A percentile compares a stretch with the other conserved stretches of the same genome.
Conservation (phyloP, 2,888 invertebrate genomes). For the Leptopterna dolabrata region DNA sequence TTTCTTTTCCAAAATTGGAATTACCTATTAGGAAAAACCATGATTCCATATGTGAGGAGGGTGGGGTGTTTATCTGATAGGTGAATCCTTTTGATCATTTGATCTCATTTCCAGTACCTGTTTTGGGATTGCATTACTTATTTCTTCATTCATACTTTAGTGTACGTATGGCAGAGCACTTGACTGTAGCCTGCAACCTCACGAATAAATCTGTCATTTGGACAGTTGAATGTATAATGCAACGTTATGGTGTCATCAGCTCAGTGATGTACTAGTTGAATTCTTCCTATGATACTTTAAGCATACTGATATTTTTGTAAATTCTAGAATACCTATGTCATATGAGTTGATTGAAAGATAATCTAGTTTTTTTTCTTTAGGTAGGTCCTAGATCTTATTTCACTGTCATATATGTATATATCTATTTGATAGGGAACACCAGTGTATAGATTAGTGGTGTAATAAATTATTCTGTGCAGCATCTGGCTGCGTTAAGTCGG, state of each 20-base stretch:
- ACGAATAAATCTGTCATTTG: not conserved
- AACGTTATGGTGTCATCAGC: not conserved
- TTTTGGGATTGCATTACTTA: not conserved
- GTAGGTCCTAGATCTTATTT: not conserved
- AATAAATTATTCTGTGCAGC: not conserved
- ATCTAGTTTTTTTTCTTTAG: not conserved
- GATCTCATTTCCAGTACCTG: not conserved
- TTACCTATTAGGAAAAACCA: not conserved
- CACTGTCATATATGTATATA: slow-evolving; percentile 37
- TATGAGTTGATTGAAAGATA: not conserved
- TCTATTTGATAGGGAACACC: slow-evolving; percentile 34
- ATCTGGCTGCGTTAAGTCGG: not conserved
- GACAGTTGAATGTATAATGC: not conserved
- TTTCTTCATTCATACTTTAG: not conserved
- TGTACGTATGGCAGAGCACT: not conserved
- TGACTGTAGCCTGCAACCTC: not conserved
- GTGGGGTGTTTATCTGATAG: not conserved
- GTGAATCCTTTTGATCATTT: not conserved
- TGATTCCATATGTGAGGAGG: not conserved
- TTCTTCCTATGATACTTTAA: slow-evolving; percentile 29
- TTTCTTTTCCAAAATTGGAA: too few relatives aligned
- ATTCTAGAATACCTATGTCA: slow-evolving; percentile 9
- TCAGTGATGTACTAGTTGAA: not conserved
- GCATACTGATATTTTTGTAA: slow-evolving; percentile 46
- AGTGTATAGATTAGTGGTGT: slow-evolving; percentile 49